Evolutionary conservation across 2,113 vertebrate species (phyloP).

Genomic region (Aegithalos caudatus): DNA sequence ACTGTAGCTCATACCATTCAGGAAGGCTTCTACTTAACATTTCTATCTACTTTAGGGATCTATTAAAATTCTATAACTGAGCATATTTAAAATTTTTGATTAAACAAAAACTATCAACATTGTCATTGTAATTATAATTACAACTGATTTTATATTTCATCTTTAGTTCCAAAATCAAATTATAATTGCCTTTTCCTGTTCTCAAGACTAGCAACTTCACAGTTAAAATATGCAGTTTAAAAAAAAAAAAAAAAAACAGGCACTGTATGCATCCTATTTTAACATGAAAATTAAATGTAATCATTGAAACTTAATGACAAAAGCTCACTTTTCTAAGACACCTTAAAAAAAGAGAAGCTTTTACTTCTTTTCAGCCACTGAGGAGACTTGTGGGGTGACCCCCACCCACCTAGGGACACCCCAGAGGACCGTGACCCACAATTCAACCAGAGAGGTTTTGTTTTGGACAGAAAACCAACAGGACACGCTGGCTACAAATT

Average conservation of each 20-base stretch:
- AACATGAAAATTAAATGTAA: not conserved
- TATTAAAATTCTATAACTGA: not conserved
- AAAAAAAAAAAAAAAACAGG: not conserved
- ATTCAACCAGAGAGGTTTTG: not conserved
- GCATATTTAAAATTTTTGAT: not conserved
- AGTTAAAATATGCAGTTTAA: not conserved
- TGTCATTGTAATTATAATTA: not conserved
- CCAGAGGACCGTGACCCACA: not conserved
- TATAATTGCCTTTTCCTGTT: not conserved
- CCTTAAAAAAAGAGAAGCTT: not conserved
- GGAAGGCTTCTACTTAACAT: not conserved
- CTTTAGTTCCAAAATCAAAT: not conserved
- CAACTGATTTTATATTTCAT: not conserved
- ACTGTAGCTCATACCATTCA: not conserved
- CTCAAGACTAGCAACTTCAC: not conserved
- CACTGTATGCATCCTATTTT: not conserved
- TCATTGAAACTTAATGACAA: not conserved
- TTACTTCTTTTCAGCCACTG: not conserved
- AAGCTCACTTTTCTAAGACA: not conserved
- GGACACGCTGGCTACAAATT: not conserved
- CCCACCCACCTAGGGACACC: fast-evolving
- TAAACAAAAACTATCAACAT: not conserved
- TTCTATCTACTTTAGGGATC: not conserved
- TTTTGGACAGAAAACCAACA: not conserved
- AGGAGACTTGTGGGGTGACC: not conserved